Conservation (phyloP, 2,888 invertebrate genomes). For the Epirrhoe tristata region DNA sequence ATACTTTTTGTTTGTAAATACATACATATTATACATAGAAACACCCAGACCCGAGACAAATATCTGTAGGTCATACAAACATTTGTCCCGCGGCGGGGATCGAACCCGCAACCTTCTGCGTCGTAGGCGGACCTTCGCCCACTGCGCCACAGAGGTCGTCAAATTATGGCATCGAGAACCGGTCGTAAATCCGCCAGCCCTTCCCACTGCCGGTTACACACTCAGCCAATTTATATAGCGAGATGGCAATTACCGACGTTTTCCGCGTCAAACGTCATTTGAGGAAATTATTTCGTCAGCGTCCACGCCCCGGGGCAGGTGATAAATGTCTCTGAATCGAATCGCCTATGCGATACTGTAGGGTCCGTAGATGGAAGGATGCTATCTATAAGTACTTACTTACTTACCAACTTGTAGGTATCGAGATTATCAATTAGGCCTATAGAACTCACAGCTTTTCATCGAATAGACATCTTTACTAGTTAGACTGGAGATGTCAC, state of each 20-base stretch:
- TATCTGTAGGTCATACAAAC: too few species aligned
- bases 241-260: slow-evolving; percentile 77
- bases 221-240: slow-evolving; percentile 80
- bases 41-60: too few species aligned
- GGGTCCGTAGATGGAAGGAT: slow-evolving; percentile 28
- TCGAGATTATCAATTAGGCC: not conserved
- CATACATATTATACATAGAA: too few species aligned
- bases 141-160: too few species aligned
- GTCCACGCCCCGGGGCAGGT: slow-evolving; percentile 59
- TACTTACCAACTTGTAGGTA: not conserved
- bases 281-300: slow-evolving; percentile 71
- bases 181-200: slow-evolving; percentile 56
- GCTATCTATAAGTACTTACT: not conserved
- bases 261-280: slow-evolving; percentile 75
- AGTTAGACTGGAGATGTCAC: too few species aligned
- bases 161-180: slow-evolving; percentile 44
- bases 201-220: slow-evolving; percentile 73
- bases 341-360: slow-evolving; percentile 40
- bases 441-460: not conserved
- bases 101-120: too few species aligned
- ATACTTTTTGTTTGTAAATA: too few species aligned
- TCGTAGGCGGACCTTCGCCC: too few species aligned
- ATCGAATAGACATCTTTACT: too few species aligned
- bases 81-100: too few species aligned
- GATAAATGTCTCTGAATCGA: slow-evolving; percentile 51